Base-by-base conservation (phyloP, 2,888 invertebrate species). In the Heliconius ismenius region DNA sequence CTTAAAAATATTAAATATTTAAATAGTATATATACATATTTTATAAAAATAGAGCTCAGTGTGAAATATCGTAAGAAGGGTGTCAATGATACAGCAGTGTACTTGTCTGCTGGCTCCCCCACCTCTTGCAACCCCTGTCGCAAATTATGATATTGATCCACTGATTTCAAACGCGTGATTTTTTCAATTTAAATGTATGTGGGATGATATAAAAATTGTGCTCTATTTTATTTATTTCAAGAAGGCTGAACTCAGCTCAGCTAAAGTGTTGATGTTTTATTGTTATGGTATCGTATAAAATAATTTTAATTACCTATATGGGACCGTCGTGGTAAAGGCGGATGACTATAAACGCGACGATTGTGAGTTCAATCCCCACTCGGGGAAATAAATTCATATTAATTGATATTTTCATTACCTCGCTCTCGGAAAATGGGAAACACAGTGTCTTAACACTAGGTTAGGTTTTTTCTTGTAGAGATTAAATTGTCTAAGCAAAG, bases 21-120 rank as follows among this genome's bases (percentile, higher is more conserved):
- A 54, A 69, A 63, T 39, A 49, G 58, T 39, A 11, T 39, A 73
- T 70, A 24, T 70, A 79, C 18, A 75, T 76, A 64, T 78, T 78
- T 79, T 68, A 76, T 67, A 67, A 78, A 79, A 76, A 67, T 69
- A 76, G 60, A 78, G 54, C 74, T 76, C 73, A 76, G 78, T 79
- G 77, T 80, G 80, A 80, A 82, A 80, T 81, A 80, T 81, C 77
- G 79, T 78, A 79, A 79, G 77, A 75, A 79, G 81, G 81, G 80
- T 82, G 80, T 80, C 79, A 79, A 79, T 80, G 81, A 77, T 79
- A 79, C 76, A 79, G 70, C 82, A 82, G 82, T 78, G 49, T 70
- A 70, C 70, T 70, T 82, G 81, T 79, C 79, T 79, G 74, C 77
- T 79, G 70, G 60, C 77, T 63, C 79, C 80, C 77, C 79, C 78